Conservation (phyloP, 1,140 invertebrate species). For the Luehdorfia chinensis region DNA sequence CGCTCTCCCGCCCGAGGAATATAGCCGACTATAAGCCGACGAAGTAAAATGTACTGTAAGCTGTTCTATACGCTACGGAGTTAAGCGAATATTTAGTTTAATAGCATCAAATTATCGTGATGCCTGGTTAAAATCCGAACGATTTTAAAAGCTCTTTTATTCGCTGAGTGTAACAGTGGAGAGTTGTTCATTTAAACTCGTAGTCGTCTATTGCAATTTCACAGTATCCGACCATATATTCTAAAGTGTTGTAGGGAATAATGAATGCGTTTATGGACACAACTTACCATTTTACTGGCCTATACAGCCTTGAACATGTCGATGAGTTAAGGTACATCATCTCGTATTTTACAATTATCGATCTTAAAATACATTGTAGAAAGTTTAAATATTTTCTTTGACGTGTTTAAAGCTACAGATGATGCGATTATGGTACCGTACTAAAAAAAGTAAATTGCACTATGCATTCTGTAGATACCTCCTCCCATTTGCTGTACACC, state of each 20-base stretch:
- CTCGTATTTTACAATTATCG: slow-evolving; percentile 13
- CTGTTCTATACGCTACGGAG: slow-evolving; percentile 16
- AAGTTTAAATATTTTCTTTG: slow-evolving; percentile 11
- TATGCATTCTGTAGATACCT: background rate
- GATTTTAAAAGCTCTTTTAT: background rate
- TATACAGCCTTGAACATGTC: slow-evolving; percentile 8
- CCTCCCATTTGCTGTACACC: slow-evolving; percentile 11
- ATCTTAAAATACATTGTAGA: slow-evolving; percentile 13
- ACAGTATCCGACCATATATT: slow-evolving; percentile 2
- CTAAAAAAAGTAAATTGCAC: slow-evolving; percentile 1
- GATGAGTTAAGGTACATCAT: background rate
- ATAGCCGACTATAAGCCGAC: slow-evolving; percentile 18
- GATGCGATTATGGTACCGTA: background rate
- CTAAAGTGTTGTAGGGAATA: slow-evolving; percentile 12
- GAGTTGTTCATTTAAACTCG: background rate
- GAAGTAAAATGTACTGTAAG: slow-evolving; percentile 15
- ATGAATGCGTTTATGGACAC: slow-evolving; percentile 16
- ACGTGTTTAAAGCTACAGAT: slow-evolving; percentile 2
- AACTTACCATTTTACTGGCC: slow-evolving; percentile 1
- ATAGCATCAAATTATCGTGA: slow-evolving; percentile 23
- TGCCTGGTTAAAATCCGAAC: slow-evolving; percentile 11
- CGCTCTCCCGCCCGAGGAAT: slow-evolving; percentile 8
- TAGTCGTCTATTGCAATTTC: background rate
- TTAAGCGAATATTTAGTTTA: slow-evolving; percentile 22
- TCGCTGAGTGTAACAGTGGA: background rate